Evolutionary conservation across 2,113 vertebrate species (phyloP).

Genomic region (Psophia crepitans): DNA sequence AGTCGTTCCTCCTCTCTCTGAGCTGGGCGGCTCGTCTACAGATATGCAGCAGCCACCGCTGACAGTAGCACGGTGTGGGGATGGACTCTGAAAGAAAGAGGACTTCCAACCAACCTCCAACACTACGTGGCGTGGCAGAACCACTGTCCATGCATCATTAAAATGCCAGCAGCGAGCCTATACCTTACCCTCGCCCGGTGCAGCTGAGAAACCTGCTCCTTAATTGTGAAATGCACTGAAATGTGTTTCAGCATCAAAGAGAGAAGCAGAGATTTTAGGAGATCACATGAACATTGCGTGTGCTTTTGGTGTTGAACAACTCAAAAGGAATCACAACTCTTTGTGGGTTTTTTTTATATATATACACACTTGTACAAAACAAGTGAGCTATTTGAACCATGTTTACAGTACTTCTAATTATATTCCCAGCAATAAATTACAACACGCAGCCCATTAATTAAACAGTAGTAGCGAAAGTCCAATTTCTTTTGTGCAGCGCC

Average conservation of each 20-base stretch:
- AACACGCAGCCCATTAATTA: slow-evolving; percentile 7
- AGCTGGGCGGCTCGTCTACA: too few relatives aligned
- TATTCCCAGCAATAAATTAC: background rate
- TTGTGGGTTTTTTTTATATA: background rate
- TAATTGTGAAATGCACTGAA: background rate
- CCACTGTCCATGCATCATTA: accelerated
- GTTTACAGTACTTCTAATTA: background rate
- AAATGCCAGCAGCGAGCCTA: background rate
- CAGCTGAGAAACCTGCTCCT: background rate
- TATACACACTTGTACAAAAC: background rate
- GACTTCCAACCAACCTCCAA: background rate
- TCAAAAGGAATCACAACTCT: background rate
- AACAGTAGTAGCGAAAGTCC: background rate
- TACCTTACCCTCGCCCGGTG: accelerated
- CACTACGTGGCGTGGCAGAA: accelerated
- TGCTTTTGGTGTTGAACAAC: background rate
- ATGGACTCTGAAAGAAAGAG: background rate
- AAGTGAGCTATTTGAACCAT: background rate
- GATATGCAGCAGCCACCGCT: background rate
- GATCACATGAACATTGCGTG: accelerated
- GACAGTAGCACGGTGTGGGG: accelerated
- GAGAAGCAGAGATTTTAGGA: background rate
- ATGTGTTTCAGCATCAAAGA: background rate
- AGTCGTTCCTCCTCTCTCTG: background rate
- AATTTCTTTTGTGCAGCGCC: background rate